Evolutionary conservation across 2,113 vertebrate genomes (phyloP), one percentile per base, ranked within the genome.

Genomic region (Pollimyrus isidori): DNA sequence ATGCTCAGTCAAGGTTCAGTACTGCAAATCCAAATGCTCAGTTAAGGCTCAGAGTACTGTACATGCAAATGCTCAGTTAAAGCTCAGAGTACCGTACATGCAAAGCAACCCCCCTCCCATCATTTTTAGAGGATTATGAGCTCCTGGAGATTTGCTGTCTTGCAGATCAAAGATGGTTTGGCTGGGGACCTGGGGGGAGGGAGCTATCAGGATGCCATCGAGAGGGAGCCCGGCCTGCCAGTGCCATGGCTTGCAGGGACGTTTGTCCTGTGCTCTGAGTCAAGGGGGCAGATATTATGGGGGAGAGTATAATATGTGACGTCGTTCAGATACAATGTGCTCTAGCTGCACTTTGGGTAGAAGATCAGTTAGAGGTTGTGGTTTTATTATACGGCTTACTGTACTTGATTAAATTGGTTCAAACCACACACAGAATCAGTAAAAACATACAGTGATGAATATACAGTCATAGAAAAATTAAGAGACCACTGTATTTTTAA

Each of bases 181-280:
- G 82, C 83, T 87, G 56, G 87, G 76, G 89, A 92, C 91, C 92
- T 92, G 94, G 90, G 91, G 23, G 30, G 15, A 49, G 11, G 48
- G 42, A 89, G 48, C 90, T 93, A 88, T 91, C 45, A 46, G 84
- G 42, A 46, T 21, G 92, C 91, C 93, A 92, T 93, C 91, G 87
- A 88, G 26, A 69, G 9, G 89, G 58, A 86, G 89, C 88, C 91
- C 89, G 88, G 65, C 49, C 89, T 49, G 49, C 91, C 87, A 90
- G 86, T 91, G 56, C 89, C 90, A 88, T 92, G 80, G 88, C 21
- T 65, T 92, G 92, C 62, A 86, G 91, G 91, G 92, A 90, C 89
- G 91, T 92, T 87, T 91, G 52, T 92, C 21, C 49, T 50, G 11
- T 50, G 11, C 2, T 48, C 73, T 52, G 26, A 23, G 73, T 19